Conservation (phyloP, 2,797 vertebrate genomes). For the Poeciliopsis paucimaculata region DNA sequence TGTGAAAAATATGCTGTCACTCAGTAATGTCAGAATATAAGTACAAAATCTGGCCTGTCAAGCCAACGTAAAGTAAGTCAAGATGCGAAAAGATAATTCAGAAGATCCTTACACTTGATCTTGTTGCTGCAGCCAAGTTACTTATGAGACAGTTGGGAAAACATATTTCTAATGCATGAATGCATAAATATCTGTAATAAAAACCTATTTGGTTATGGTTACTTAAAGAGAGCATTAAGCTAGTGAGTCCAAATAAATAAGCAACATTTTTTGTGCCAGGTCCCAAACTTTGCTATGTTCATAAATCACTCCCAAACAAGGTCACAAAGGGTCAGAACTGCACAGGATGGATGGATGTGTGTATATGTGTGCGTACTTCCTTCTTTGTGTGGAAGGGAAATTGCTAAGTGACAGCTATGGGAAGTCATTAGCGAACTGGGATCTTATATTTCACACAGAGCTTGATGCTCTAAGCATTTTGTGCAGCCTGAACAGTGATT, state of each 20-base stretch:
- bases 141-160: background rate
- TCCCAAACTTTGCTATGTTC: constrained; percentile 38
- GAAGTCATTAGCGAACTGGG: constrained; percentile 65
- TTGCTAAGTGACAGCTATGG: constrained; percentile 73
- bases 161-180: background rate
- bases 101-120: background rate
- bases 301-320: constrained; percentile 70
- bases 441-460: constrained; percentile 64
- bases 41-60: background rate
- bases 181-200: background rate
- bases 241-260: constrained; percentile 19
- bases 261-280: background rate
- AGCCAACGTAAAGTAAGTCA: background rate
- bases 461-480: constrained; percentile 27
- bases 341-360: constrained; percentile 50
- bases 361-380: constrained; percentile 47
- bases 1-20: background rate
- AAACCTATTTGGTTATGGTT: constrained; percentile 26
- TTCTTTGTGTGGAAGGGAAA: constrained; percentile 60
- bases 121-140: background rate
- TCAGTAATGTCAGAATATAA: background rate
- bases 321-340: constrained; percentile 56
- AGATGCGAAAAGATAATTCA: background rate
- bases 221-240: constrained; percentile 35
- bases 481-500: constrained; percentile 9